Percentiles rank a stretch among this genome's conserved stretches.
These are phyloP conservation scores for Athene noctua DNA, from an alignment of 2,113 vertebrate species.

Conservation along the genomic window DNA sequence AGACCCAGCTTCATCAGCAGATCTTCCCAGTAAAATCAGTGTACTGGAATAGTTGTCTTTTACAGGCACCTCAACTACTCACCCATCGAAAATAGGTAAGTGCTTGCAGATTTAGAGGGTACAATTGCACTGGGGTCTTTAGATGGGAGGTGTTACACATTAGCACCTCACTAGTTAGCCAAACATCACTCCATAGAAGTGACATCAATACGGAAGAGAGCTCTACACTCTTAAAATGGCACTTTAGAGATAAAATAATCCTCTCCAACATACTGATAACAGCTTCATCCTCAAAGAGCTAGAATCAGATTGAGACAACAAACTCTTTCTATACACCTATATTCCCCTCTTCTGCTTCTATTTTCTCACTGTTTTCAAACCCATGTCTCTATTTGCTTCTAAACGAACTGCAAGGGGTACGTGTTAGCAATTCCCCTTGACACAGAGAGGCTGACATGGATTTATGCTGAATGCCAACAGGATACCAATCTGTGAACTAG, in stretches of 20 bases:
- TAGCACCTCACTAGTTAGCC: not conserved
- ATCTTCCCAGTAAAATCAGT: not conserved
- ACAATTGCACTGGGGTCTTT: not conserved
- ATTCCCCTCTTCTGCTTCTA: not conserved
- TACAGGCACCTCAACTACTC: no score
- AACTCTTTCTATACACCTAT: not conserved
- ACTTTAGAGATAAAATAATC: not conserved
- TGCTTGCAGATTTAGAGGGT: not conserved
- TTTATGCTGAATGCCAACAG: not conserved
- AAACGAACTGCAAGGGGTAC: not conserved
- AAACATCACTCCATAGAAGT: not conserved
- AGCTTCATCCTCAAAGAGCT: not conserved
- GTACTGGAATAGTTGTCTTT: not conserved
- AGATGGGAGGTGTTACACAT: not conserved
- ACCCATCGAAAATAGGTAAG: not conserved
- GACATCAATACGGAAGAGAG: not conserved
- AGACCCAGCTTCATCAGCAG: not conserved
- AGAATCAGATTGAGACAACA: not conserved
- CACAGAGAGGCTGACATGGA: not conserved
- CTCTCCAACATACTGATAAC: not conserved
- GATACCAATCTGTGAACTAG: not conserved
- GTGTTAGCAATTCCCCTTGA: not conserved
- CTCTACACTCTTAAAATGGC: not conserved
- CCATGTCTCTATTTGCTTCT: not conserved
- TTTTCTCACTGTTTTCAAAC: not conserved